A percentile compares a stretch with the other conserved stretches of the same genome.
These are phyloP conservation scores for Ascidia mentula DNA, from an alignment of 23 tunicate genomes.

Conservation along the genomic window DNA sequence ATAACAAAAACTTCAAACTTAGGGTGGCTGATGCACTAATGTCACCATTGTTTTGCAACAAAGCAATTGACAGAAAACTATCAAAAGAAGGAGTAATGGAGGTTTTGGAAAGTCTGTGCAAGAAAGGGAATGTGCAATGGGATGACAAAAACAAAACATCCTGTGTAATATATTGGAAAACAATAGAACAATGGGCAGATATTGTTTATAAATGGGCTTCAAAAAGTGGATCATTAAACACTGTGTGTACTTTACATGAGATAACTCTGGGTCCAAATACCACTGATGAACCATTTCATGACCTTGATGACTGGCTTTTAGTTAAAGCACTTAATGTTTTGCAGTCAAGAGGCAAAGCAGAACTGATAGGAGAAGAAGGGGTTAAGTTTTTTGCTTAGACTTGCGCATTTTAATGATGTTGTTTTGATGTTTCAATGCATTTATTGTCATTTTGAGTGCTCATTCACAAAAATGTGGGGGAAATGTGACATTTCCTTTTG, in stretches of 20 bases:
- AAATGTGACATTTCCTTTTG: too few relatives aligned
- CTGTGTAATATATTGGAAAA: conserved; percentile 74
- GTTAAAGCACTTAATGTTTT: conserved; percentile 40
- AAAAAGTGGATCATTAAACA: conserved; percentile 64
- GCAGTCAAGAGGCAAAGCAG: conserved; percentile 75
- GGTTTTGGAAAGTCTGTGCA: conserved; percentile 41
- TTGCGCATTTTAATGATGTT: too few relatives aligned
- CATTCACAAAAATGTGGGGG: too few relatives aligned
- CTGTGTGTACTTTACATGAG: conserved; percentile 83
- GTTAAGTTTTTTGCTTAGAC: conserved; percentile 77
- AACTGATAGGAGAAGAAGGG: conserved; percentile 83
- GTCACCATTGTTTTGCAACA: conserved; percentile 68
- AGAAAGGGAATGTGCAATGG: conserved; percentile 85
- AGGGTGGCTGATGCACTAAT: conserved; percentile 50
- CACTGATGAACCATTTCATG: conserved; percentile 66
- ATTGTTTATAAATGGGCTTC: conserved; percentile 70
- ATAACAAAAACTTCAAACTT: conserved; percentile 44
- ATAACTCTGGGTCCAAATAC: conserved; percentile 64
- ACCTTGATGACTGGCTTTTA: conserved; percentile 64
- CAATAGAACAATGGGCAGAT: conserved; percentile 78
- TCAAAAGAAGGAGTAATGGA: conserved; percentile 52
- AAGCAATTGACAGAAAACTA: conserved; percentile 61
- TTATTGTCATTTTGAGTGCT: too few relatives aligned
- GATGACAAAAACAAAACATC: conserved; percentile 71
- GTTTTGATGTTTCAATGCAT: too few relatives aligned